phyloP scores from a whole-genome alignment of 2,888 invertebrate genomes.

The Heliconius cydno region DNA sequence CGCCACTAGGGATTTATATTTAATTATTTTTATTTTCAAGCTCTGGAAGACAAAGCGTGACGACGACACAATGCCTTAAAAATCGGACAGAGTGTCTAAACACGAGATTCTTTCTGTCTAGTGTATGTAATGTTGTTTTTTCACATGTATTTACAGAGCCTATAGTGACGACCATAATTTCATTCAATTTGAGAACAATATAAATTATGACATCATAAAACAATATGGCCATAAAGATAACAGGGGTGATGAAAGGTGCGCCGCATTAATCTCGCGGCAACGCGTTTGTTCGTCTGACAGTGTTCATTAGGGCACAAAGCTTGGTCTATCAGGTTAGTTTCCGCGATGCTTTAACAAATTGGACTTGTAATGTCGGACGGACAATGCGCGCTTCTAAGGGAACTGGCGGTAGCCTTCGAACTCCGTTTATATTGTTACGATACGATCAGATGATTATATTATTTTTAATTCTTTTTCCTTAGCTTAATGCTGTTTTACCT shows the following conservation, averaged over 20 bases:
- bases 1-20: too few relatives aligned
- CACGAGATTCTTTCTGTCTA: too few relatives aligned
- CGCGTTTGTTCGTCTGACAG: constrained; percentile 75
- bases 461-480: neutral
- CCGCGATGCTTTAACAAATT: constrained; percentile 74
- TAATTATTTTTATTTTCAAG: too few relatives aligned
- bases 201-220: constrained; percentile 64
- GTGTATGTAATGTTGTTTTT: neutral
- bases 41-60: too few relatives aligned
- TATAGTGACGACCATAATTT: constrained; percentile 16
- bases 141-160: neutral
- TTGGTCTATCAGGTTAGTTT: constrained; percentile 74
- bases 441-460: neutral
- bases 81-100: too few relatives aligned
- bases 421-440: constrained; percentile 12
- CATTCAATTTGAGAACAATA: constrained; percentile 39
- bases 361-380: constrained; percentile 66
- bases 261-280: constrained; percentile 68
- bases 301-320: constrained; percentile 77
- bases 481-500: neutral
- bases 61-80: too few relatives aligned
- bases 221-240: constrained; percentile 71
- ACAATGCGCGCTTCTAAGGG: constrained; percentile 52
- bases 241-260: constrained; percentile 67
- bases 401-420: neutral